Evolutionary conservation across 2,797 vertebrate species (phyloP).

Genomic region (Periophthalmus magnuspinnatus): DNA sequence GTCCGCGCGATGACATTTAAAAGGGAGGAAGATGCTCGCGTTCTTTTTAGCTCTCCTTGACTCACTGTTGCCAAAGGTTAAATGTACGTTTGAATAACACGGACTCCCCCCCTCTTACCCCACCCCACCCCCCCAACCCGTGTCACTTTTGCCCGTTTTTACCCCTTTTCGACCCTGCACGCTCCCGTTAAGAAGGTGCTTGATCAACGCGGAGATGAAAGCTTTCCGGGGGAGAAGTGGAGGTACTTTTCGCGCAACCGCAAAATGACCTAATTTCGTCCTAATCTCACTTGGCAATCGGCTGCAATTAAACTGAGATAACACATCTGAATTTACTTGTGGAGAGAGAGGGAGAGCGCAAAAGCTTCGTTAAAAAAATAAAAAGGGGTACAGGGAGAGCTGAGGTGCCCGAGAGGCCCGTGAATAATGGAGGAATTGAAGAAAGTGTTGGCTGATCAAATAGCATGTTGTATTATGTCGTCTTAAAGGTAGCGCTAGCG

Average conservation of each 20-base stretch:
- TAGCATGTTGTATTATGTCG: conserved; percentile 66
- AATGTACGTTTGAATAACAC: conserved; percentile 69
- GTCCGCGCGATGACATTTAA: conserved; percentile 65
- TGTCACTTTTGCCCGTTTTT: conserved; percentile 64
- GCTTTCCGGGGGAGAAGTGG: conserved; percentile 52
- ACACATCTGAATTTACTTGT: conserved; percentile 66
- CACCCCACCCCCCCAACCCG: neutral
- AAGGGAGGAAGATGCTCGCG: conserved; percentile 38
- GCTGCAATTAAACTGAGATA: conserved; percentile 71
- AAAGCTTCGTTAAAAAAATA: conserved; percentile 57
- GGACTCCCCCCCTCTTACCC: no score
- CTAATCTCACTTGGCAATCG: conserved; percentile 71
- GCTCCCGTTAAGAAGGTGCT: conserved; percentile 66
- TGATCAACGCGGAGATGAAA: conserved; percentile 73
- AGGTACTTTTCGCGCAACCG: conserved; percentile 55
- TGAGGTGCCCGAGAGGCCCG: conserved; percentile 53
- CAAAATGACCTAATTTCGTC: conserved; percentile 74
- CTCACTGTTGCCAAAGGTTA: conserved; percentile 74
- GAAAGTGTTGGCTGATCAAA: conserved; percentile 62
- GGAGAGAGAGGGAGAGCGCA: conserved; percentile 32
- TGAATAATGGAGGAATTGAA: conserved; percentile 63
- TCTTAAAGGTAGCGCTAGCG: conserved; percentile 46
- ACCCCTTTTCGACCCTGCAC: conserved; percentile 51
- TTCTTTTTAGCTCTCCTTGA: conserved; percentile 59
- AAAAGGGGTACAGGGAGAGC: conserved; percentile 27